Evolutionary conservation across 2,113 vertebrate genomes (phyloP), one percentile per base, ranked within the genome.

Genomic region (Nothoprocta pentlandii): DNA sequence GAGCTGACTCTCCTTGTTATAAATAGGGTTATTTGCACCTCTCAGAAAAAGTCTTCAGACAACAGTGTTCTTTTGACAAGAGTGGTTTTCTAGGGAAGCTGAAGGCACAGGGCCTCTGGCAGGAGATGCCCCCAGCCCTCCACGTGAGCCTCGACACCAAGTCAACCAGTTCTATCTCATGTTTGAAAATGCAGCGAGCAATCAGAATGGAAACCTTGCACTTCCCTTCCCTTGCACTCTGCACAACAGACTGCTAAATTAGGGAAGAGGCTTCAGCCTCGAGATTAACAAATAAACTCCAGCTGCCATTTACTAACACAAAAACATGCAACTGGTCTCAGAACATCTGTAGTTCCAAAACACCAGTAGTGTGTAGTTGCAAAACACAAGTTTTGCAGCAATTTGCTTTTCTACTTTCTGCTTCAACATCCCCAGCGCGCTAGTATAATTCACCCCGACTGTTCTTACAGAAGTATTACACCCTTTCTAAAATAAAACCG

Each of bases 401-500:
- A 3, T 28, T 85, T 3, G 1, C 79, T 87, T 79, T 73, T 51
- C 80, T 23, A 53, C 58, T 36, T 59, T 87, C 74, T 32, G 19
- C 41, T 69, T 88, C 0, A 2, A 17, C 0, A 0, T 87, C 69
- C 88, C 86, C 0, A 2, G 23, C 62, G 54, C 6, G 56, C 80
- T 32, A 30, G 44, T 10, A 23, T 44, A 13, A 86, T 66, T 86
- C 61, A 54, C 88, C 88, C 59, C n/a, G 58, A 25, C 21, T 17
- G 74, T 36, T 62, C 83, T 79, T 46, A 49, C n/a, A 79, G 8
- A 93, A 82, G 74, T 14, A 32, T 91, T 83, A 91, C 92, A 78
- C 42, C 34, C 85, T 76, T 89, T 89, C 70, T 84, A 59, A 90
- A 95, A 90, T 85, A 93, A 89, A 74, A 30, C 15, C 7, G 36